Evolutionary conservation across 2,797 vertebrate genomes (phyloP), one percentile per base, ranked within the genome.

Genomic region (Gastrophryne carolinensis): DNA sequence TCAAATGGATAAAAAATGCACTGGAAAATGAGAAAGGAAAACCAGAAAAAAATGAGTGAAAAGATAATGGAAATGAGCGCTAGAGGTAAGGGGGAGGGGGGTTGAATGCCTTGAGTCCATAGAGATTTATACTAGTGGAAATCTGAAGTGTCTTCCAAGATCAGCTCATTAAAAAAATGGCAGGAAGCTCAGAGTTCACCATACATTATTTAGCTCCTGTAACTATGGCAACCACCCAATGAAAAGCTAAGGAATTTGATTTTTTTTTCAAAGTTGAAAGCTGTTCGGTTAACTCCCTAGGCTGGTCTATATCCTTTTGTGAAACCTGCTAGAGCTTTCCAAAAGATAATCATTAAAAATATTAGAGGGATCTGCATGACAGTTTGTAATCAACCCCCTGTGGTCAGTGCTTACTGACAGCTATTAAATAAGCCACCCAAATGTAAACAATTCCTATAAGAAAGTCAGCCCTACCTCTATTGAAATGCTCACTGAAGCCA

Each of bases 121-220:
- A 54, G 64, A 17, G 58, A 66, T 49, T 77, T 57, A 77, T 6
- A 54, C 17, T 6, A 27, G 29, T 17, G 61, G 75, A 72, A 77
- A 78, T 60, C 52, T 72, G 54, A 47, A 39, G 19, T 12, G 8
- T 66, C 53, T 72, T 78, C 75, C 75, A 77, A 72, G 61, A 57
- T 72, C 50, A 58, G 67, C 67, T 72, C 52, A 72, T 77, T 77
- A 71, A 72, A 65, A 68, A 71, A 70, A 64, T 70, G 60, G 37
- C 74, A 78, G 75, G 75, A 78, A 72, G 65, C 17, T 5, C 23
- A 58, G 37, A 52, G 57, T 30, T 60, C 26, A 2, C 68, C 72
- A 72, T 78, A 78, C 68, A 72, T 78, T 78, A 68, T 78, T 78
- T 65, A 72, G 35, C 41, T 26, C 61, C 13, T 26, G 75, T 78